Base-by-base conservation (phyloP, 2,113 vertebrate genomes). In the Leucoraja erinaceus region DNA sequence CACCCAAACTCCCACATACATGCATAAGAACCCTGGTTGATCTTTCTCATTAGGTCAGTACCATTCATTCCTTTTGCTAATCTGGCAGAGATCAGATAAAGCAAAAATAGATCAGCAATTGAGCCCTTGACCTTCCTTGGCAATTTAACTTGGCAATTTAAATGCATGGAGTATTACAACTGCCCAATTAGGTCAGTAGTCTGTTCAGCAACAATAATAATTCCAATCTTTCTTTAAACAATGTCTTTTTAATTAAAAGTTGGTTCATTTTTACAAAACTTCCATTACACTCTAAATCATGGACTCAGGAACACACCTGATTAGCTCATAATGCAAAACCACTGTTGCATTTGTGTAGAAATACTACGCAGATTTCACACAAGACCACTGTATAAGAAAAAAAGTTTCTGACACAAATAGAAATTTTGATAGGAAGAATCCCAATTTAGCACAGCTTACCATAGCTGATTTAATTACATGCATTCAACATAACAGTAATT, bases 191-290 rank as follows among this genome's bases (percentile, higher is more conserved):
- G 14, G 59, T 63, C 54, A 83, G 47, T 25, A 66, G 59, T 88
- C n/a, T 18, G 14, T 6, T 66, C 25, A 63, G 56, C 28, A 88
- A 56, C 83, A 88, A 88, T 88, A 91, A 91, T 20, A 38, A 91
- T 91, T 72, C 90, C 66, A 91, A 72, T 91, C 33, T 74, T 91
- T 91, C 66, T 91, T 91, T 91, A 91, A 91, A 54, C 68, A 91
- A 91, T 72, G 22, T 91, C 20, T 74, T 91, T 86, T 91, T 91
- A 72, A 91, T 91, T 91, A 91, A 72, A 91, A 68, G 68, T 91
- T 72, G 68, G 66, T 91, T 91, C 90, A 91, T 68, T 91, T 91
- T 91, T 91, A 91, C 90, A 91, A 91, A 91, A 91, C 90, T 63
- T 91, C 66, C 88, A 70, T 91, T 91, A 47, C 90, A 91, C 68